Conservation (phyloP, 2,888 invertebrate species). For the Cephus spinipes region DNA sequence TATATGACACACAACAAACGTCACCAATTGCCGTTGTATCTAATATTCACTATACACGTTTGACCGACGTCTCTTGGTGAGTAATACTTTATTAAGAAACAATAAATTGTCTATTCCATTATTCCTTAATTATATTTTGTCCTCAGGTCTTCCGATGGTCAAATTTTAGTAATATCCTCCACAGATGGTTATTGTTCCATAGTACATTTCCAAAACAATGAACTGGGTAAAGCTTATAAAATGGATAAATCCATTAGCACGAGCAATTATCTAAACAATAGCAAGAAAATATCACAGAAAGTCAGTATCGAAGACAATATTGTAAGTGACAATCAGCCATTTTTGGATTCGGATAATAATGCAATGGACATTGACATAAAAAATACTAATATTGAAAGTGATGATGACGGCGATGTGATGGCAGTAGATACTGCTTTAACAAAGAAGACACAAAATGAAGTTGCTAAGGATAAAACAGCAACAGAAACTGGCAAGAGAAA, state of each 20-base stretch:
- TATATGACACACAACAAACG: conserved; percentile 89
- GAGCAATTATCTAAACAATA: conserved; percentile 17
- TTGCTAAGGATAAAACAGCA: conserved; percentile 27
- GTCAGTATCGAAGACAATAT: conserved; percentile 8
- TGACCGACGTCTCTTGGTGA: conserved; percentile 89
- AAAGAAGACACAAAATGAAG: conserved; percentile 20
- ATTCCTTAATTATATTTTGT: conserved; percentile 9
- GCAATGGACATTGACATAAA: conserved; percentile 59
- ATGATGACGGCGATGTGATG: conserved; percentile 12
- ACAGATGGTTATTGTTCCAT: conserved; percentile 92
- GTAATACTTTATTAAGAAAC: conserved; percentile 25
- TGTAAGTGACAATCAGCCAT: conserved; percentile 11
- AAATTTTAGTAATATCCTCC: conserved; percentile 81
- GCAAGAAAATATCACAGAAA: conserved; percentile 25
- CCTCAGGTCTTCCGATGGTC: conserved; percentile 80
- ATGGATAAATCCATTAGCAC: conserved; percentile 37
- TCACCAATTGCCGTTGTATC: conserved; percentile 84
- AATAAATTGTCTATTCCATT: neutral
- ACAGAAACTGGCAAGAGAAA: conserved; percentile 29
- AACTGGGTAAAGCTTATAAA: conserved; percentile 75
- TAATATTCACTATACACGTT: conserved; percentile 89
- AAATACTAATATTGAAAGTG: conserved; percentile 16
- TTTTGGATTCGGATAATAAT: conserved; percentile 47
- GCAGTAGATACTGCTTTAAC: conserved; percentile 21
- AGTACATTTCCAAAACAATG: conserved; percentile 79